Evolutionary conservation across 2,888 invertebrate genomes (phyloP).

Genomic region (Endotricha flammealis): DNA sequence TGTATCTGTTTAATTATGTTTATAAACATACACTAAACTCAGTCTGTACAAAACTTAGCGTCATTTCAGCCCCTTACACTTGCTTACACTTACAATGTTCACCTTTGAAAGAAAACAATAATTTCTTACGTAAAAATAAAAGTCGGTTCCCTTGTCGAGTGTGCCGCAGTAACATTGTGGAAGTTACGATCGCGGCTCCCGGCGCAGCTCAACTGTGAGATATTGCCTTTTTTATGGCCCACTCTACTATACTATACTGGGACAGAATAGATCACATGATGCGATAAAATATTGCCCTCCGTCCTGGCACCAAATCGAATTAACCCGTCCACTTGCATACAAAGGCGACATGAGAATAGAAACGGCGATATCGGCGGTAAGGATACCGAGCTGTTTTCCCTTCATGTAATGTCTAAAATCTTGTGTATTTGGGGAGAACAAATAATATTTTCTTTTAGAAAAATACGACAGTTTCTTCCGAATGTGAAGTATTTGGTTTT

Average conservation of each 20-base stretch:
- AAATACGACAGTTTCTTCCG: conserved; percentile 18
- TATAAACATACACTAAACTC: conserved; percentile 11
- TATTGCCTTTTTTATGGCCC: conserved; percentile 77
- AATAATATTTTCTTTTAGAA: conserved; percentile 32
- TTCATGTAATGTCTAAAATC: conserved; percentile 37
- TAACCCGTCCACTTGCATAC: conserved; percentile 78
- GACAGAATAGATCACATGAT: conserved; percentile 77
- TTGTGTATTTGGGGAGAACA: conserved; percentile 30
- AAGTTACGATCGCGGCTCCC: conserved; percentile 72
- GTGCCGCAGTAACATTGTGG: conserved; percentile 72
- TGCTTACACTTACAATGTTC: conserved; percentile 18
- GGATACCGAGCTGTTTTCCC: conserved; percentile 62
- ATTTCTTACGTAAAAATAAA: conserved; percentile 58
- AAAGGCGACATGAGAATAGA: conserved; percentile 68
- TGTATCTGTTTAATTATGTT: too few relatives aligned
- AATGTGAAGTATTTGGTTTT: conserved; percentile 1
- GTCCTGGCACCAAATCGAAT: conserved; percentile 71
- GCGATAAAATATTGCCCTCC: conserved; percentile 76
- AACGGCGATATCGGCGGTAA: conserved; percentile 68
- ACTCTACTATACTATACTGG: conserved; percentile 74
- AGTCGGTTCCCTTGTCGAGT: conserved; percentile 54
- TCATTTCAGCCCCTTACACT: conserved; percentile 15
- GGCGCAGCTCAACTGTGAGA: conserved; percentile 75
- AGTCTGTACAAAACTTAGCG: conserved; percentile 14
- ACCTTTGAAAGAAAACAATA: conserved; percentile 38